Percentiles rank a stretch among this genome's conserved stretches.
Evolutionary conservation across 2,113 vertebrate species (phyloP).

Genomic region (Tautogolabrus adspersus): DNA sequence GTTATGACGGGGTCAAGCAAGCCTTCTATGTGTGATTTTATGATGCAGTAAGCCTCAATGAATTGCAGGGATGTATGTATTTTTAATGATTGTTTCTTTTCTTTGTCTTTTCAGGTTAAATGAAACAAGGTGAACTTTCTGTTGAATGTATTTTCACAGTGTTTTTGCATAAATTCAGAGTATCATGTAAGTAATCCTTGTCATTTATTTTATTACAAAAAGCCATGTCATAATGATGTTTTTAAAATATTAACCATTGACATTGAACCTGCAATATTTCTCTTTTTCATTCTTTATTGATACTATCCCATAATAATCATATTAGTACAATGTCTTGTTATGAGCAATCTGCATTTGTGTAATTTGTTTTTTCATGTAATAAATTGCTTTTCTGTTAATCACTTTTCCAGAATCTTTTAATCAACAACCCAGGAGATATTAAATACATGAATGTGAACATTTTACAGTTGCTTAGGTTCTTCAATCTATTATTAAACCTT

Average conservation of each 20-base stretch:
- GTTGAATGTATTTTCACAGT: background rate
- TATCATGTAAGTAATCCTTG: slow-evolving; percentile 25
- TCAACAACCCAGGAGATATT: slow-evolving; percentile 16
- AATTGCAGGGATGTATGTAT: background rate
- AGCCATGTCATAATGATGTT: slow-evolving; percentile 6
- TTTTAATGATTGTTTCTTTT: slow-evolving; percentile 13
- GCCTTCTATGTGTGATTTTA: too few species aligned
- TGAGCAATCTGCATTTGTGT: background rate
- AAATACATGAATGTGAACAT: slow-evolving; percentile 26
- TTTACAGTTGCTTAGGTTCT: slow-evolving; percentile 17
- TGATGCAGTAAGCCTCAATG: too few species aligned
- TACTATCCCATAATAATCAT: background rate
- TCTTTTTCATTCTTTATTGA: background rate
- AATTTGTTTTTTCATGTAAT: background rate
- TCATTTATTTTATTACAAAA: background rate
- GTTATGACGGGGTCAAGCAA: too few species aligned
- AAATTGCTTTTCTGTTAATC: background rate
- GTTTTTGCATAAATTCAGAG: background rate
- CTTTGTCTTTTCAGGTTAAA: slow-evolving; percentile 76
- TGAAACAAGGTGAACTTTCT: slow-evolving; percentile 54
- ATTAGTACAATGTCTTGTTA: background rate
- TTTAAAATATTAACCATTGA: background rate
- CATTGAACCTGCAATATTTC: background rate
- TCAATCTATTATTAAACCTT: slow-evolving; percentile 29
- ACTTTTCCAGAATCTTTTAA: slow-evolving; percentile 36